Evolutionary conservation across 2,113 vertebrate species (phyloP).

Genomic region (Scomber colias): DNA sequence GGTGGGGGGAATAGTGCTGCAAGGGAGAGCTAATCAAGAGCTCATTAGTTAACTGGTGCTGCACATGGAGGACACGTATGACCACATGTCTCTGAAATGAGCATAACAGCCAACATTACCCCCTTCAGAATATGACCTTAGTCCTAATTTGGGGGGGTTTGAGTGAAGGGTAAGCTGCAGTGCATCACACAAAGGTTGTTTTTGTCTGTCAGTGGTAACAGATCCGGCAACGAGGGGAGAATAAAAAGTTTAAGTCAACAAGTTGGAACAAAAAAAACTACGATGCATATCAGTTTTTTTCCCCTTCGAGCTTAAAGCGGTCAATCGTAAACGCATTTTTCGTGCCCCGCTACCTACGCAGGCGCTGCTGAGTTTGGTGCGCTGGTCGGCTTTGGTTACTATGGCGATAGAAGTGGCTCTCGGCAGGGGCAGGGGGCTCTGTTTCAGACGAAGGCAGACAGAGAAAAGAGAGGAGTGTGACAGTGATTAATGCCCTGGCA

Average conservation of each 20-base stretch:
- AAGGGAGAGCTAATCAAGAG: slow-evolving; percentile 48
- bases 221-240: slow-evolving; percentile 1
- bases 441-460: slow-evolving; percentile 62
- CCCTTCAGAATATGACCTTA: background rate
- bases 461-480: slow-evolving; percentile 73
- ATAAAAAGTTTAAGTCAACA: slow-evolving; percentile 2
- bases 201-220: slow-evolving; percentile 9
- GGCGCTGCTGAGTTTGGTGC: slow-evolving; percentile 45
- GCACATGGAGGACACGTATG: slow-evolving; percentile 12
- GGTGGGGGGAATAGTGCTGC: slow-evolving; percentile 6
- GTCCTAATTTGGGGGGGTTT: slow-evolving; percentile 2
- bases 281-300: background rate
- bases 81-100: slow-evolving; percentile 16
- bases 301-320: slow-evolving; percentile 1
- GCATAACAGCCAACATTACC: background rate
- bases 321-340: slow-evolving; percentile 45
- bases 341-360: slow-evolving; percentile 33
- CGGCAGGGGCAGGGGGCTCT: slow-evolving; percentile 63
- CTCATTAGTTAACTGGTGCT: slow-evolving; percentile 44
- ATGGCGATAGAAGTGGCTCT: slow-evolving; percentile 76
- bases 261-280: slow-evolving; percentile 23
- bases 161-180: background rate
- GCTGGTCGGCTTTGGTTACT: slow-evolving; percentile 74
- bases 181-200: slow-evolving; percentile 1
- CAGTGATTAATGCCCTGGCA: slow-evolving; percentile 85